Evolutionary conservation across 2,797 vertebrate genomes (phyloP).

Genomic region (Amblyraja radiata): DNA sequence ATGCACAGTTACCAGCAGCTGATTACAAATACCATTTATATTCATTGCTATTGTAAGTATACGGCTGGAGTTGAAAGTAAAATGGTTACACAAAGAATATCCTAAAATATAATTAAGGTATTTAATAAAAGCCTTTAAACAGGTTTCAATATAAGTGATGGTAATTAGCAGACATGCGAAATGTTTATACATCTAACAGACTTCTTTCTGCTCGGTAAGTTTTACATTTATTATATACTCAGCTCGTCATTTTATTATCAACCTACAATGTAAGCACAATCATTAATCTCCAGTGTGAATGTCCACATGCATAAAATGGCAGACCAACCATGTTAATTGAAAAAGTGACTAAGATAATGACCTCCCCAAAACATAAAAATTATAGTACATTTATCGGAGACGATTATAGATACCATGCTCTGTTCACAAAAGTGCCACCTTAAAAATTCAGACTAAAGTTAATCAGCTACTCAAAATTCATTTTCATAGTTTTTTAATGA

Average conservation of each 20-base stretch:
- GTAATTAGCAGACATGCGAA: not conserved
- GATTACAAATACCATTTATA: not conserved
- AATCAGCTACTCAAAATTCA: not conserved
- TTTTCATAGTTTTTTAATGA: not conserved
- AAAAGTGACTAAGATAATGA: slow-evolving; percentile 29
- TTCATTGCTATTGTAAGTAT: not conserved
- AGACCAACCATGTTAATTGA: not conserved
- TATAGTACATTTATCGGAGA: not conserved
- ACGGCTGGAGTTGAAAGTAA: not conserved
- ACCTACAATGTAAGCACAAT: not conserved
- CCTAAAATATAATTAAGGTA: not conserved
- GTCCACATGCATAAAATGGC: slow-evolving; percentile 15
- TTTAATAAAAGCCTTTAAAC: not conserved
- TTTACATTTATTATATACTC: not conserved
- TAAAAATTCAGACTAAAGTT: not conserved
- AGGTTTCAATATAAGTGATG: not conserved
- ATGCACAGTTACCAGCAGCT: not conserved
- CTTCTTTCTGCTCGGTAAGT: not conserved
- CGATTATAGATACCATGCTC: slow-evolving; percentile 10
- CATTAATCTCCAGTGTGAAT: slow-evolving; percentile 7
- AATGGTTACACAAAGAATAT: not conserved
- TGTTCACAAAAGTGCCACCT: not conserved
- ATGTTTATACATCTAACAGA: not conserved
- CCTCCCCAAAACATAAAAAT: not conserved
- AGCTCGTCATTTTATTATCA: slow-evolving; percentile 27